Percentiles rank a stretch among this genome's conserved stretches.
Conservation (phyloP, 2,888 invertebrate species). For the Rhimphoctona megacephalus region DNA sequence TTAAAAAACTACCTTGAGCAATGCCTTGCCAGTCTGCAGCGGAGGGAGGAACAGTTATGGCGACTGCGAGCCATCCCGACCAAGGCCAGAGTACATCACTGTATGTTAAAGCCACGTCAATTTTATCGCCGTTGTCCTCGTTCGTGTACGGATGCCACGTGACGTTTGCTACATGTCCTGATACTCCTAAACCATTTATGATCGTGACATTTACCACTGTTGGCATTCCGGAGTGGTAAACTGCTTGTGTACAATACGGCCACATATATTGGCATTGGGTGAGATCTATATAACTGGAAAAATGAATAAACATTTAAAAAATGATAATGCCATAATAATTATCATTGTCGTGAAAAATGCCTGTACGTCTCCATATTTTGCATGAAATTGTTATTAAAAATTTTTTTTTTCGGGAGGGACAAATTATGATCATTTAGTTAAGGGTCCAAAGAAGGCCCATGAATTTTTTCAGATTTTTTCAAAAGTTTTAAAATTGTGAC, state of each 20-base stretch:
- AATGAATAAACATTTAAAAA: background rate
- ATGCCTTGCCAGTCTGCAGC: constrained; percentile 91
- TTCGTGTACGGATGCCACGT: constrained; percentile 95
- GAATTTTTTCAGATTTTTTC: no score
- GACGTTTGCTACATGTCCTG: constrained; percentile 89
- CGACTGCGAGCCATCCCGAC: constrained; percentile 97
- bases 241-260: constrained; percentile 98
- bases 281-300: constrained; percentile 93
- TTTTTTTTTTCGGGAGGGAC: no score
- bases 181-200: constrained; percentile 96
- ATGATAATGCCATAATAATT: no score
- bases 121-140: constrained; percentile 87
- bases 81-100: constrained; percentile 97
- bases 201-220: constrained; percentile 97
- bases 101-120: constrained; percentile 92
- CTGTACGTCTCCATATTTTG: no score
- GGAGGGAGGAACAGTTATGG: constrained; percentile 88
- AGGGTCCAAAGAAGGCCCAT: no score
- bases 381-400: no score
- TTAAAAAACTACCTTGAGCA: constrained; percentile 87
- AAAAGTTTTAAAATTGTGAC: no score
- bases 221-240: constrained; percentile 95
- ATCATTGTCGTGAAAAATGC: no score
- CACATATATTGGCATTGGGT: constrained; percentile 99
- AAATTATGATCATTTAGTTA: no score